A percentile compares a stretch with the other conserved stretches of the same genome.
phyloP scores from a whole-genome alignment of 2,113 vertebrate species.

The Megaceryle maxima region DNA sequence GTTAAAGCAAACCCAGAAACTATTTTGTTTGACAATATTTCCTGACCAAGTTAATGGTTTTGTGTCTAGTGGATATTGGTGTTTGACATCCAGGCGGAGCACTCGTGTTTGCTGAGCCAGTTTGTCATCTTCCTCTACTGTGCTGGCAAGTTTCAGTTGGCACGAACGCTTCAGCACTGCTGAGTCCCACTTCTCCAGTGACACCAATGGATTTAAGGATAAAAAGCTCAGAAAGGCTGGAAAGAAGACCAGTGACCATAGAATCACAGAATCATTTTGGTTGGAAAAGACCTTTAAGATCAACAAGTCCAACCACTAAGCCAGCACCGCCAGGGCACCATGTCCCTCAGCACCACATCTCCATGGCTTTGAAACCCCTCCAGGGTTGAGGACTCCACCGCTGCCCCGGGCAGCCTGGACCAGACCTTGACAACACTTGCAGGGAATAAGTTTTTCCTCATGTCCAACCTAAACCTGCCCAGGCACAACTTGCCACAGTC shows the following conservation, averaged over 20 bases:
- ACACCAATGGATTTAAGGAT: not conserved
- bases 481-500: not conserved
- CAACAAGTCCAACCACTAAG: not conserved
- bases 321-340: not conserved
- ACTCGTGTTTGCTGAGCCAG: not conserved
- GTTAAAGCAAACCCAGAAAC: constrained; percentile 47
- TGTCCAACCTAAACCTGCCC: not conserved
- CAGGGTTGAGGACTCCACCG: not conserved
- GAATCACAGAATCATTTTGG: not conserved
- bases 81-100: constrained; percentile 4
- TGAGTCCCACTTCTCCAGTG: not conserved
- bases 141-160: not conserved
- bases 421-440: not conserved
- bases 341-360: not conserved
- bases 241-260: not conserved
- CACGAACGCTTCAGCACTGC: not conserved
- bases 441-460: not conserved
- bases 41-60: not conserved
- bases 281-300: not conserved
- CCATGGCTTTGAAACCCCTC: not conserved
- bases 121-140: not conserved
- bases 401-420: not conserved
- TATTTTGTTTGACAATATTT: constrained; percentile 22
- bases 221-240: not conserved
- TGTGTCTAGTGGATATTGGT: constrained; percentile 7